phyloP scores from a whole-genome alignment of 1,140 invertebrate species.

The Acarapis woodi region DNA sequence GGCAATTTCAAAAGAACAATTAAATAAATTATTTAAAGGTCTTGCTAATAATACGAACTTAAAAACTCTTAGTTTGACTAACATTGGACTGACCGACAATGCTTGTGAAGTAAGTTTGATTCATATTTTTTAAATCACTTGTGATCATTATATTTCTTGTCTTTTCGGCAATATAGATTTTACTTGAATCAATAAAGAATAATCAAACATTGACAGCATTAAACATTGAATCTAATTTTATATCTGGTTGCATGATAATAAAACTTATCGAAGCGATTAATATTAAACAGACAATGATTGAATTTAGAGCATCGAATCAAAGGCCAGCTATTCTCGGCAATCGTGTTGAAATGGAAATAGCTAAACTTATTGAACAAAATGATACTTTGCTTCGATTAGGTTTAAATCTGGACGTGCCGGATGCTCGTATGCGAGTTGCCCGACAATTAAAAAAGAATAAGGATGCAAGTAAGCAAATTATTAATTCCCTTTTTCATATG shows the following conservation, averaged over 20 bases:
- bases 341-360: conserved; percentile 94
- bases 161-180: conserved; percentile 9
- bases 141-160: background rate
- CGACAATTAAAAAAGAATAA: conserved; percentile 79
- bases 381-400: conserved; percentile 62
- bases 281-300: conserved; percentile 52
- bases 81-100: conserved; percentile 59
- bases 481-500: too few species aligned
- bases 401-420: conserved; percentile 79
- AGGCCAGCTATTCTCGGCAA: conserved; percentile 77
- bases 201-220: conserved; percentile 62
- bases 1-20: conserved; percentile 89
- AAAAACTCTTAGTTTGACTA: conserved; percentile 66
- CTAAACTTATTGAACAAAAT: conserved; percentile 69
- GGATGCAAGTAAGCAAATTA: conserved; percentile 32
- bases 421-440: conserved; percentile 68
- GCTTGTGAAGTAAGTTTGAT: background rate
- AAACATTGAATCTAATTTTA: conserved; percentile 88
- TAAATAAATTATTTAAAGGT: conserved; percentile 58
- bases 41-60: conserved; percentile 65
- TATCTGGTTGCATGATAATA: conserved; percentile 39
- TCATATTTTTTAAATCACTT: background rate
- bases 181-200: conserved; percentile 52
- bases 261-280: conserved; percentile 54
- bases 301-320: conserved; percentile 86